These are phyloP conservation scores for Aythya baeri DNA, from an alignment of 2,113 vertebrate genomes.

Conservation along the genomic window DNA sequence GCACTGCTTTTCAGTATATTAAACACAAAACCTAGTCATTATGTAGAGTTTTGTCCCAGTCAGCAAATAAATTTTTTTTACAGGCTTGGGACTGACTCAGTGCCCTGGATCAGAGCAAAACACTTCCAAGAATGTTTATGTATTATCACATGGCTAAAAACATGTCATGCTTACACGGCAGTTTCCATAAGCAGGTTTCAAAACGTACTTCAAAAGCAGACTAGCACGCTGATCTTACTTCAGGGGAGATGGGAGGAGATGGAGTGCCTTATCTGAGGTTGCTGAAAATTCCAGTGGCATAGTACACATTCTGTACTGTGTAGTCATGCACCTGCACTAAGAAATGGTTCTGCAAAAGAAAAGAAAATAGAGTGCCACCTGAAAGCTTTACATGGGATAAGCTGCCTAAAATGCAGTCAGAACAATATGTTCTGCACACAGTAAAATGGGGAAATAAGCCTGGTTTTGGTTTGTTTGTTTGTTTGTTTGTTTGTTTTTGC, in stretches of 20 bases:
- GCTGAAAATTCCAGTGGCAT: background rate
- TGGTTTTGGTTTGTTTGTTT: constrained; percentile 15
- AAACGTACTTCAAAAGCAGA: background rate
- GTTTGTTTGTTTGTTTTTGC: background rate
- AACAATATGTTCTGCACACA: background rate
- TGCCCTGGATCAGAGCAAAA: background rate
- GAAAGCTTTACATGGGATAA: background rate
- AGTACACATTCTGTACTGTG: background rate
- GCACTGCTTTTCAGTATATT: background rate
- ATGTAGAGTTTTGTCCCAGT: background rate
- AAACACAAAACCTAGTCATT: background rate
- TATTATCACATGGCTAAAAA: background rate
- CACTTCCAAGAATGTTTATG: background rate
- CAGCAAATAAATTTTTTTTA: background rate
- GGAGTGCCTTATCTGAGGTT: background rate
- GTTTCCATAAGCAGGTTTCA: background rate
- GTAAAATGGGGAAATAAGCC: background rate
- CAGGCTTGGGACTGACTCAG: constrained; percentile 12
- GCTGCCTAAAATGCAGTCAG: background rate
- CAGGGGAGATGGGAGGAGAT: background rate
- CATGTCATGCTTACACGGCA: background rate
- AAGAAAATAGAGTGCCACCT: background rate
- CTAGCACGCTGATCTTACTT: accelerated
- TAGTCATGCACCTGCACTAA: background rate
- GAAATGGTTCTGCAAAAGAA: background rate